Conservation (phyloP, 2,113 vertebrate genomes). For the Petrocephalus zakoni region DNA sequence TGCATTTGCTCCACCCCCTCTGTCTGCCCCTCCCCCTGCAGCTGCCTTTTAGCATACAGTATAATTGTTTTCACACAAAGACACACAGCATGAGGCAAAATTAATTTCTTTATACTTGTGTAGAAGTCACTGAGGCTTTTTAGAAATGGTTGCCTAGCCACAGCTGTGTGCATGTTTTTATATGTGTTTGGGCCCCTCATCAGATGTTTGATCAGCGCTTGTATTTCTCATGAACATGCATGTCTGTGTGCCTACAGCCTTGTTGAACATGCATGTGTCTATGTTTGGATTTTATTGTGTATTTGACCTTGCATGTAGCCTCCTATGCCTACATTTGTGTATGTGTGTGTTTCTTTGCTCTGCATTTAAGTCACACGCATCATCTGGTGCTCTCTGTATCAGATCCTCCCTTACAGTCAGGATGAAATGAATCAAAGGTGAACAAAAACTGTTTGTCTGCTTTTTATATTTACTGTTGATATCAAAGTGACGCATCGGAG, state of each 20-base stretch:
- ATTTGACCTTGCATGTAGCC: not conserved
- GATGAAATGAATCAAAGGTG: not conserved
- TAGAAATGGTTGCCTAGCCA: not conserved
- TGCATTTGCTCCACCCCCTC: too few relatives aligned
- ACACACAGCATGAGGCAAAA: not conserved
- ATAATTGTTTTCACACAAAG: not conserved
- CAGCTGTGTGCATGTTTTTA: not conserved
- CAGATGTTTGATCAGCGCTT: not conserved
- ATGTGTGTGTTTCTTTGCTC: not conserved
- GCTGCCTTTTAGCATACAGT: not conserved
- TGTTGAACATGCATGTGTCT: not conserved
- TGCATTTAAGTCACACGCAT: not conserved
- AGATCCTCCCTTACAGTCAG: not conserved
- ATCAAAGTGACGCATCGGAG: not conserved
- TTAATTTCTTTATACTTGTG: not conserved
- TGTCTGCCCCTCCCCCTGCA: not conserved
- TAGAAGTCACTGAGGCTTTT: slow-evolving; percentile 5
- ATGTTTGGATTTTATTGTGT: not conserved
- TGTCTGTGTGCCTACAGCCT: not conserved
- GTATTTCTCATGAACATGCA: not conserved
- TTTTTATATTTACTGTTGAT: not conserved
- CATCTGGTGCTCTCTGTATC: not conserved
- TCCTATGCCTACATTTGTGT: not conserved
- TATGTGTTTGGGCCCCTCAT: not conserved
- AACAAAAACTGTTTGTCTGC: not conserved